These are phyloP conservation scores for Paralvinella palmiformis DNA, from an alignment of 1,140 invertebrate species.

Conservation along the genomic window DNA sequence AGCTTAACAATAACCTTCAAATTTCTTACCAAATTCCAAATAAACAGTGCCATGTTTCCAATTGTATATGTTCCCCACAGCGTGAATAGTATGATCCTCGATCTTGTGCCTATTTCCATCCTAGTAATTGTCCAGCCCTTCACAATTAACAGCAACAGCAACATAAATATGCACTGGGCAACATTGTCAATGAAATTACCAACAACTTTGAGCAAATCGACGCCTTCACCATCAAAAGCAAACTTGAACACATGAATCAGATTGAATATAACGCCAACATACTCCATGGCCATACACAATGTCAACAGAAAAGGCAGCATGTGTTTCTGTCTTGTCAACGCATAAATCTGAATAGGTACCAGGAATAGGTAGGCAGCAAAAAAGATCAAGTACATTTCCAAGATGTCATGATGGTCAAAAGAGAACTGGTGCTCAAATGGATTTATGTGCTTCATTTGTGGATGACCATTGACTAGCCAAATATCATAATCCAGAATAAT, in stretches of 20 bases:
- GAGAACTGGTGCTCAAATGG: slow-evolving; percentile 92
- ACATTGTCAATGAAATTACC: slow-evolving; percentile 89
- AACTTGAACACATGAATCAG: slow-evolving; percentile 84
- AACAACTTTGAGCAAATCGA: slow-evolving; percentile 69
- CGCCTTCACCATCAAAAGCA: slow-evolving; percentile 80
- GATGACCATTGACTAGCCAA: slow-evolving; percentile 93
- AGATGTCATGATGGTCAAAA: slow-evolving; percentile 80
- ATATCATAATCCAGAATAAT: slow-evolving; percentile 78
- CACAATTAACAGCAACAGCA: slow-evolving; percentile 83
- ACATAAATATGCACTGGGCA: slow-evolving; percentile 88
- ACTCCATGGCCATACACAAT: slow-evolving; percentile 75
- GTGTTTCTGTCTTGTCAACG: slow-evolving; percentile 77
- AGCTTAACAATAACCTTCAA: too few species aligned
- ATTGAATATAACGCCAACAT: slow-evolving; percentile 76
- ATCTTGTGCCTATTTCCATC: slow-evolving; percentile 77
- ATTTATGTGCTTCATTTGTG: slow-evolving; percentile 60
- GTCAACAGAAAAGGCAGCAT: slow-evolving; percentile 87
- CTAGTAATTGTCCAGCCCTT: slow-evolving; percentile 96
- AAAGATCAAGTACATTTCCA: slow-evolving; percentile 86
- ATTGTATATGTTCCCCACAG: slow-evolving; percentile 88
- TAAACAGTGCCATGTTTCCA: slow-evolving; percentile 84
- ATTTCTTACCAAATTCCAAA: slow-evolving; percentile 94
- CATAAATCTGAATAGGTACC: slow-evolving; percentile 78
- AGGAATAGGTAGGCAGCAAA: slow-evolving; percentile 80
- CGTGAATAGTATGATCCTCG: slow-evolving; percentile 66